Evolutionary conservation across 2,113 vertebrate genomes (phyloP), one percentile per base, ranked within the genome.

Genomic region (Aspiorhynchus laticeps): DNA sequence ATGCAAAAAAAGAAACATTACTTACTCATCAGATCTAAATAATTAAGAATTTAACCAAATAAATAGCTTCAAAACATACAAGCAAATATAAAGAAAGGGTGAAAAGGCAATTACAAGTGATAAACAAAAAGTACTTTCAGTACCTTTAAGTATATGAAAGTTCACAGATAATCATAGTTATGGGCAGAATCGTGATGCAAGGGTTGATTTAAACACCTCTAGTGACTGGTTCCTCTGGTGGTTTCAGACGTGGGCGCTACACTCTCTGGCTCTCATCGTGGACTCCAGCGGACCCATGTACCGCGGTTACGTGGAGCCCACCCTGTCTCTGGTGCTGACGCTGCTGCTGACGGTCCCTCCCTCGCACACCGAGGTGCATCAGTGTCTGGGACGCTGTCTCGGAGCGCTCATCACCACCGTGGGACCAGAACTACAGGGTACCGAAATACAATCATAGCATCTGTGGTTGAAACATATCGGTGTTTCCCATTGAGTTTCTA

Each of bases 241-340:
- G 63, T 79, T 74, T 41, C 92, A 99, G 98, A 99, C 98, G 0
- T 99, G 98, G 98, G 97, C 98, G 84, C 97, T 99, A 80, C 98
- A 99, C 91, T 99, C 98, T 0, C 96, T 99, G 91, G 98, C 98
- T 65, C 94, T 99, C 82, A 99, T 99, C 84, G 98, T 99, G 91
- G 98, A 99, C 90, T 99, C 98, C 1, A 99, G 98, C 85, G 98
- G 98, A 1, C 98, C 98, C 4, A 99, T 99, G 98, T 99, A 99
- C 90, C 95, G 98, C 63, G 97, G 98, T 6, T 99, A 99, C 0
- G 98, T 99, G 89, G 98, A 99, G 83, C 98, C 98, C 26, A 99
- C 98, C 0, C 94, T 99, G 1, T 99, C 98, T 41, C 94, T 99
- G 5, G 98, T 99, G 38, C 97, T 99, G 43, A 99, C 98, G 1